Percentiles rank a stretch among this genome's conserved stretches.
Conservation (phyloP, 1,140 invertebrate genomes). For the Cepaea nemoralis region DNA sequence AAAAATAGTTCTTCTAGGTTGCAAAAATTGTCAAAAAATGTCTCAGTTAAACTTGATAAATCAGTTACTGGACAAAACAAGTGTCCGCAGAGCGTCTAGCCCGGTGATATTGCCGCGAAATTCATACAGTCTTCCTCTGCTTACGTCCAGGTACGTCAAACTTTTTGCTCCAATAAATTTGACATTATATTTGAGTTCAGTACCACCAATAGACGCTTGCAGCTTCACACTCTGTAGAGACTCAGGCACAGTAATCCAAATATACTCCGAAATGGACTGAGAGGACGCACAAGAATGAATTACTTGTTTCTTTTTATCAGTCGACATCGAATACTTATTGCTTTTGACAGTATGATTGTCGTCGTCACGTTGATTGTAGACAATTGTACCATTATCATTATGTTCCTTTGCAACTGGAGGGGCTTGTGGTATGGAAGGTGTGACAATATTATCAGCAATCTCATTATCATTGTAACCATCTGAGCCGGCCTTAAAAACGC, state of each 20-base stretch:
- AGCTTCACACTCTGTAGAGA: neutral
- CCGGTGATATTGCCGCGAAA: neutral
- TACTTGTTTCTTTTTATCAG: too few species aligned
- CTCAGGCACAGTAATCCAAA: neutral
- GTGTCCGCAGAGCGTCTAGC: neutral
- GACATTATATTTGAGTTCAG: neutral
- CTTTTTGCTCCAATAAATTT: neutral
- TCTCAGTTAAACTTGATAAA: neutral
- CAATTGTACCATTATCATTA: too few species aligned
- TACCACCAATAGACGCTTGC: neutral
- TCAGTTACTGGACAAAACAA: constrained; percentile 5
- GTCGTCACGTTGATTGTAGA: too few species aligned
- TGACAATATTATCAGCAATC: too few species aligned
- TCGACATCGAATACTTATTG: too few species aligned
- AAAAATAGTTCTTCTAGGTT: neutral
- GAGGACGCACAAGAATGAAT: too few species aligned
- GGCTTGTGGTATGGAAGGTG: too few species aligned
- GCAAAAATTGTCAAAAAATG: neutral
- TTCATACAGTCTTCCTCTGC: neutral
- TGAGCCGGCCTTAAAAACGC: too few species aligned
- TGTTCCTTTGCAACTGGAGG: too few species aligned
- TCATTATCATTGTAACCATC: too few species aligned
- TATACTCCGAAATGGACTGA: neutral
- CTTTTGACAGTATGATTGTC: too few species aligned
- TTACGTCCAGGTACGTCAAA: neutral